Evolutionary conservation across 2,113 vertebrate genomes (phyloP).

Genomic region (Fregata magnificens): DNA sequence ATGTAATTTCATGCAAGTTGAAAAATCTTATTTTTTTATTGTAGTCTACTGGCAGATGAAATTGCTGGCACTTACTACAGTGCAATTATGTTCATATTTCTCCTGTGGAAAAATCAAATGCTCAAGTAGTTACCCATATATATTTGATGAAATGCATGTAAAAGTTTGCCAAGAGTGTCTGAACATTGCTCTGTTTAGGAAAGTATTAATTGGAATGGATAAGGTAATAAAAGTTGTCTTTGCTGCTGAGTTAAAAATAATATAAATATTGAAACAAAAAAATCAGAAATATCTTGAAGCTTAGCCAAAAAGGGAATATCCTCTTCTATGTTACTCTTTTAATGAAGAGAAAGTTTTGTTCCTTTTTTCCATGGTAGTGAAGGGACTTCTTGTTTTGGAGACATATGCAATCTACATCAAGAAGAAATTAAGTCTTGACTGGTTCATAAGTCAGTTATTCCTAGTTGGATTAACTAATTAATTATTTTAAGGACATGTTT

Average conservation of each 20-base stretch:
- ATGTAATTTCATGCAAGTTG: neutral
- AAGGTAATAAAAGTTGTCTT: neutral
- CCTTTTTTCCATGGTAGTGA: neutral
- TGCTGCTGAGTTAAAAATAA: neutral
- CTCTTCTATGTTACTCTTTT: neutral
- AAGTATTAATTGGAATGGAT: neutral
- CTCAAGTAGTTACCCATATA: neutral
- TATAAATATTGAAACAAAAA: neutral
- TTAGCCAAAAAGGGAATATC: neutral
- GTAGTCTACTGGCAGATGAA: neutral
- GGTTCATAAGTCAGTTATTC: neutral
- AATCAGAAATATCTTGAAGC: neutral
- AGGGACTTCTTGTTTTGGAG: neutral
- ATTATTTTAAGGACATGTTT: neutral
- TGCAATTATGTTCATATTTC: neutral
- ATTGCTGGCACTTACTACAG: neutral
- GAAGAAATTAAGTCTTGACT: neutral
- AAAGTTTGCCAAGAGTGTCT: neutral
- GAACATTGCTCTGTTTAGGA: neutral
- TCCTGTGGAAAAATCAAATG: neutral
- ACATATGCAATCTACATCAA: neutral
- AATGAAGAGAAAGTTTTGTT: neutral
- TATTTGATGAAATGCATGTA: neutral
- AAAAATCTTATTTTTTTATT: neutral
- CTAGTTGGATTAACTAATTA: neutral